These are phyloP conservation scores for Priocnemis perturbator DNA, from an alignment of 2,888 invertebrate species.

Conservation along the genomic window DNA sequence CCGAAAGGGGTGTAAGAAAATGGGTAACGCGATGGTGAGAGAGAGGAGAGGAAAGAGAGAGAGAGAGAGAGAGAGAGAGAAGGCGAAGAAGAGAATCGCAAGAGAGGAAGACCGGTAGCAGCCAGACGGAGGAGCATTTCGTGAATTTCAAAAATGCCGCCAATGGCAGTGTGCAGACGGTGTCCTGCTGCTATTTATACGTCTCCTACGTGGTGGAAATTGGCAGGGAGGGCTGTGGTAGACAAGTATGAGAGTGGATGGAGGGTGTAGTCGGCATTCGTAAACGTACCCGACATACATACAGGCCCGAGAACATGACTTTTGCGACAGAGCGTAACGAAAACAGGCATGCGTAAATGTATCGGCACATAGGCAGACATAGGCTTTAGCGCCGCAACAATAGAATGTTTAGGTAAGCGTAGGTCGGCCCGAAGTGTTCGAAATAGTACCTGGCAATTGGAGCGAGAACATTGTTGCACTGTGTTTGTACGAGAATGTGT, in stretches of 20 bases:
- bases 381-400: conserved; percentile 4
- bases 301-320: neutral
- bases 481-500: too few relatives aligned
- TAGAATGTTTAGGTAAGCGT: neutral
- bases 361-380: conserved; percentile 26
- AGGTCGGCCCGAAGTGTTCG: neutral
- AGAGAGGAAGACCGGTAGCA: conserved; percentile 19
- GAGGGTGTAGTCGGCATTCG: neutral
- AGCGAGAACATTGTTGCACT: too few relatives aligned
- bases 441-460: too few relatives aligned
- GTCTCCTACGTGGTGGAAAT: conserved; percentile 21
- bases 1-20: neutral
- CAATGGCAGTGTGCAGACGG: conserved; percentile 53
- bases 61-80: conserved; percentile 3
- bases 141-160: conserved; percentile 63
- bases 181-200: conserved; percentile 49
- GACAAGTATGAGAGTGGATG: neutral
- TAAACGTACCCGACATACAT: conserved; percentile 7
- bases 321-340: conserved; percentile 12
- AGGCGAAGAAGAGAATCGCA: conserved; percentile 8
- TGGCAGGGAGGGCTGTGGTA: conserved; percentile 1
- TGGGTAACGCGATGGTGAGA: neutral
- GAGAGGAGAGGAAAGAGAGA: neutral
- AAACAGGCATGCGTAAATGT: conserved; percentile 25
- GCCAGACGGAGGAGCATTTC: conserved; percentile 53